A percentile compares a stretch with the other conserved stretches of the same genome.
These are phyloP conservation scores for Paramormyrops kingsleyae DNA, from an alignment of 2,113 vertebrate genomes.

Conservation along the genomic window DNA sequence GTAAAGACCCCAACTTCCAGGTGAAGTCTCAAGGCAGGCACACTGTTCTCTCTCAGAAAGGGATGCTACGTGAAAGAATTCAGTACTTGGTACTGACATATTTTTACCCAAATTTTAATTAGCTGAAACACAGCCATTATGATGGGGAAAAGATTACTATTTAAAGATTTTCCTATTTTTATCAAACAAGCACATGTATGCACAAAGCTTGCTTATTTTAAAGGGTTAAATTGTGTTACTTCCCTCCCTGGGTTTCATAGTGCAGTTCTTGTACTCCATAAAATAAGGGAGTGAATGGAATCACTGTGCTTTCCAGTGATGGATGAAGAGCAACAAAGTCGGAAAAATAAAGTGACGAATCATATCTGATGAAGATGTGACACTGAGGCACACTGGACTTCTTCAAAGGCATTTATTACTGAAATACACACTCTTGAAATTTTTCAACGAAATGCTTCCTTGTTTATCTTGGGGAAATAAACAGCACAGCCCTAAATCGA, in stretches of 20 bases:
- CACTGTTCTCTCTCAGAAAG: not conserved
- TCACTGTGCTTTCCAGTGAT: not conserved
- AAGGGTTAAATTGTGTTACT: not conserved
- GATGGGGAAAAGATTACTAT: not conserved
- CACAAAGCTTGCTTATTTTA: not conserved
- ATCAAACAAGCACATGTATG: not conserved
- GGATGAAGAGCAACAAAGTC: not conserved
- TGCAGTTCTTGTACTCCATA: not conserved
- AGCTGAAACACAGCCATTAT: not conserved
- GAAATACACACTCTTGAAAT: constrained; percentile 68
- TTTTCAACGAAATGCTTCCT: constrained; percentile 59
- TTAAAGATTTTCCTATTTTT: not conserved
- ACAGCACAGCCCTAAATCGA: constrained; percentile 35
- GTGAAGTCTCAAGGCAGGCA: not conserved
- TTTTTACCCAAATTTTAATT: not conserved
- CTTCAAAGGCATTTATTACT: constrained; percentile 74
- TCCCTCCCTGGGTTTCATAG: not conserved
- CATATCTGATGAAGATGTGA: constrained; percentile 9
- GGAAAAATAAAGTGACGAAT: not conserved
- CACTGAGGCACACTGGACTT: not conserved
- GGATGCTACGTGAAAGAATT: not conserved
- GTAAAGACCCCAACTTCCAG: not conserved
- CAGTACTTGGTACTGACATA: not conserved
- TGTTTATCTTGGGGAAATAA: constrained; percentile 56
- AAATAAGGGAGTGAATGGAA: not conserved